Conservation (phyloP, 2,888 invertebrate species). For the Mythimna lalbum region DNA sequence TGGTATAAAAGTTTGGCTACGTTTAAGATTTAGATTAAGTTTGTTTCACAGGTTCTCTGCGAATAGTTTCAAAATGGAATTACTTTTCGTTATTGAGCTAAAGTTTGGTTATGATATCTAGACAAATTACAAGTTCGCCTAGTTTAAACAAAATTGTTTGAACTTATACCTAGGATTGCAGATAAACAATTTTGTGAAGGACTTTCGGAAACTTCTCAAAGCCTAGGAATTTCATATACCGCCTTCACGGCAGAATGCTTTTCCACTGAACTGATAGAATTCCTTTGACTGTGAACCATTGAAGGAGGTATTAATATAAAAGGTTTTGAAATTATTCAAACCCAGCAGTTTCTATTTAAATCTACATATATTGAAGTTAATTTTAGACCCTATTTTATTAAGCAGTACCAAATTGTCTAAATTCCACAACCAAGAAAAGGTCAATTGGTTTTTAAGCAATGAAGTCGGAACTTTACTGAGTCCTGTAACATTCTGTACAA, state of each 20-base stretch:
- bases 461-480: neutral
- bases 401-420: neutral
- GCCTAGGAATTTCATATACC: conserved; percentile 63
- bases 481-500: conserved; percentile 1
- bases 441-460: conserved; percentile 11
- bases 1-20: conserved; percentile 32
- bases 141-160: conserved; percentile 1
- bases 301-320: conserved; percentile 36
- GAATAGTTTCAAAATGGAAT: conserved; percentile 24
- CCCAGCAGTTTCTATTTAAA: neutral
- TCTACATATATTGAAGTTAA: neutral
- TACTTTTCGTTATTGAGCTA: conserved; percentile 7
- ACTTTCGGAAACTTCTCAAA: conserved; percentile 49
- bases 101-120: conserved; percentile 5
- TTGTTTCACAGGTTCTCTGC: conserved; percentile 1
- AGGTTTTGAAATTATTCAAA: conserved; percentile 31
- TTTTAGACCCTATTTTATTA: conserved; percentile 10
- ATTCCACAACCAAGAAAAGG: conserved; percentile 10
- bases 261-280: conserved; percentile 57
- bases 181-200: conserved; percentile 39
- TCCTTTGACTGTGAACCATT: conserved; percentile 51
- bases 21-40: conserved; percentile 41
- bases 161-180: conserved; percentile 23
- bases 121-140: neutral
- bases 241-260: conserved; percentile 52